phyloP scores from a whole-genome alignment of 2,888 invertebrate genomes.

The Drosophila subquinaria region DNA sequence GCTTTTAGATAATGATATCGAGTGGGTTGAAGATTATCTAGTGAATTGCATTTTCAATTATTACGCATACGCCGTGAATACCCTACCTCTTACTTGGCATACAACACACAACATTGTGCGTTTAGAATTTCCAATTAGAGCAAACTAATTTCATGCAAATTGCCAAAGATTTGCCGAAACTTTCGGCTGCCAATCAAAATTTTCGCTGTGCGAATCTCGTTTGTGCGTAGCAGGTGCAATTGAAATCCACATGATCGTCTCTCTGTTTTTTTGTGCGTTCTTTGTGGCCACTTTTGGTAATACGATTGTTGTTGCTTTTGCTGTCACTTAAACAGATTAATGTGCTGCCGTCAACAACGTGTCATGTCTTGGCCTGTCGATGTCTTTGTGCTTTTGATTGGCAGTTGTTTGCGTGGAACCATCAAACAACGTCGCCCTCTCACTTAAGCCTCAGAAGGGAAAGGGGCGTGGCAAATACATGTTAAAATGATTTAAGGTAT shows the following conservation, averaged over 20 bases:
- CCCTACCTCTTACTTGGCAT: background rate
- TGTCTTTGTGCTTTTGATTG: conserved; percentile 66
- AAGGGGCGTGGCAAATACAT: background rate
- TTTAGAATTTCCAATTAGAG: conserved; percentile 72
- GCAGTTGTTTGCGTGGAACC: conserved; percentile 62
- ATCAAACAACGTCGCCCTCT: conserved; percentile 36
- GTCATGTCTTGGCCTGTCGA: conserved; percentile 56
- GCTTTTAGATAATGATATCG: conserved; percentile 40
- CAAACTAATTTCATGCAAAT: conserved; percentile 71
- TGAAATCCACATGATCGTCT: conserved; percentile 36
- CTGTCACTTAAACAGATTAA: conserved; percentile 73
- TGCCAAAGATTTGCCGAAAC: conserved; percentile 44
- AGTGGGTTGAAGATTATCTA: conserved; percentile 1
- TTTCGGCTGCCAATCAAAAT: conserved; percentile 48
- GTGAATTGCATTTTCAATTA: conserved; percentile 46
- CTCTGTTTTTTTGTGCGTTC: background rate
- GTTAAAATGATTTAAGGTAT: conserved; percentile 16
- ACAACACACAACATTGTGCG: conserved; percentile 17
- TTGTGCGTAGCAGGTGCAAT: conserved; percentile 47
- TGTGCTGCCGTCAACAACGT: conserved; percentile 61
- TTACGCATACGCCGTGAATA: conserved; percentile 32
- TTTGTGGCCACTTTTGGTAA: conserved; percentile 16
- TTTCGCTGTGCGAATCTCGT: conserved; percentile 46
- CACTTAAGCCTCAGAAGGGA: conserved; percentile 4
- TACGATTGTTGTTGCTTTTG: conserved; percentile 20